phyloP scores from a whole-genome alignment of 2,113 vertebrate species.

The Apodemus speciosus region DNA sequence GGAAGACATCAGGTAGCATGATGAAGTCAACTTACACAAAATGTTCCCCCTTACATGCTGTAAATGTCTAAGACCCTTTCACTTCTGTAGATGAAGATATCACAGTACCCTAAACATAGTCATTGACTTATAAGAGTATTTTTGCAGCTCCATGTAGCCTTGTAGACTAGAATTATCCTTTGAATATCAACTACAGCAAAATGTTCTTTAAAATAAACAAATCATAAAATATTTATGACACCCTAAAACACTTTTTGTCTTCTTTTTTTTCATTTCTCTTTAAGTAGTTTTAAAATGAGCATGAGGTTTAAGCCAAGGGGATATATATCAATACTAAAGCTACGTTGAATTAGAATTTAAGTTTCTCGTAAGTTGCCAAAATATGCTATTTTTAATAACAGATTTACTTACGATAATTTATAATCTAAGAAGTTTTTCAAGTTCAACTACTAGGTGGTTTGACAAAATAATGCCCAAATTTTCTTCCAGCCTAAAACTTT shows the following conservation, averaged over 20 bases:
- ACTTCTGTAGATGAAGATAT: not conserved
- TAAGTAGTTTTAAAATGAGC: not conserved
- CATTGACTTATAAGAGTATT: not conserved
- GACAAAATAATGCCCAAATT: not conserved
- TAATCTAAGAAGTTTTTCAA: slow-evolving; percentile 22
- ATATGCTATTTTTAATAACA: not conserved
- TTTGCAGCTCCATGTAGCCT: not conserved
- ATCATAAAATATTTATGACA: not conserved
- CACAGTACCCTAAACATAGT: not conserved
- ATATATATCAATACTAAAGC: not conserved
- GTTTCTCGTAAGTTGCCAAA: not conserved
- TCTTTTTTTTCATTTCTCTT: slow-evolving; percentile 18
- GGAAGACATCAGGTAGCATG: not conserved
- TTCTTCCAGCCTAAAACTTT: not conserved
- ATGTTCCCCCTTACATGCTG: not conserved
- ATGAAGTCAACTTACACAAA: not conserved
- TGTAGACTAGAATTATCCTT: not conserved
- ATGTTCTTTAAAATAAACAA: not conserved
- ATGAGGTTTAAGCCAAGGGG: not conserved
- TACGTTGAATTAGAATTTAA: slow-evolving; percentile 26
- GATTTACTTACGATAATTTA: not conserved
- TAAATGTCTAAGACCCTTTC: not conserved
- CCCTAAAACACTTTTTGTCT: not conserved
- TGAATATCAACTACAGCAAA: not conserved
- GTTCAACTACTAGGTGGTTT: not conserved